Evolutionary conservation across 2,888 invertebrate genomes (phyloP), one percentile per base, ranked within the genome.

Genomic region (Nysson spinosus): DNA sequence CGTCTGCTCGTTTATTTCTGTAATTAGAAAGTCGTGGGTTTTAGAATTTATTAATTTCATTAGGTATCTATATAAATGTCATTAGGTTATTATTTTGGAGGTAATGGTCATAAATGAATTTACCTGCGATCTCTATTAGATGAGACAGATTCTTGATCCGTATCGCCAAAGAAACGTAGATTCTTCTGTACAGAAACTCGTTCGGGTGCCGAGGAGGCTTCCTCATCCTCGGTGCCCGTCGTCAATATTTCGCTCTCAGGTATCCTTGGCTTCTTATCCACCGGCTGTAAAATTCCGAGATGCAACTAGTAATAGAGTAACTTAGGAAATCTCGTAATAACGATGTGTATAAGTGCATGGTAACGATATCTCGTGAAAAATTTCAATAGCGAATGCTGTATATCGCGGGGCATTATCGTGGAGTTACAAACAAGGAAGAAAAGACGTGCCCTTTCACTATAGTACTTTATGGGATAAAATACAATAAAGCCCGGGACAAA

Each of bases 91-190:
- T n/a, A n/a, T n/a, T n/a, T n/a, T n/a, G n/a, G 7, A 20, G 20
- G 6, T 7, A 14, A n/a, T 12, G 20, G 1, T 35, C 12, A 20
- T 5, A 19, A 20, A n/a, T 9, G 6, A 12, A 24, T 14, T 47
- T 4, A 86, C 86, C 86, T 84, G 76, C 83, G 83, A 46, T 83
- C 83, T 73, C 83, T 83, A 51, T 83, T 83, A 22, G 86, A 86
- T 43, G 86, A 82, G 57, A 85, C 72, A 7, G 94, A 94, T 78
- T 95, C 95, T 62, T 90, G 89, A 83, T 95, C 95, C 6, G 95
- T 95, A 87, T 95, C 95, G 14, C 95, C 95, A 87, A 95, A 95
- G 89, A 95, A 95, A 44, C 95, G 91, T 7, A 95, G 90, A 87
- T 91, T 94, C 85, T 94, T 94, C 22, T 86, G 85, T 26, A 84